phyloP scores from a whole-genome alignment of 2,113 vertebrate species.

The Sinocyclocheilus anophthalmus region DNA sequence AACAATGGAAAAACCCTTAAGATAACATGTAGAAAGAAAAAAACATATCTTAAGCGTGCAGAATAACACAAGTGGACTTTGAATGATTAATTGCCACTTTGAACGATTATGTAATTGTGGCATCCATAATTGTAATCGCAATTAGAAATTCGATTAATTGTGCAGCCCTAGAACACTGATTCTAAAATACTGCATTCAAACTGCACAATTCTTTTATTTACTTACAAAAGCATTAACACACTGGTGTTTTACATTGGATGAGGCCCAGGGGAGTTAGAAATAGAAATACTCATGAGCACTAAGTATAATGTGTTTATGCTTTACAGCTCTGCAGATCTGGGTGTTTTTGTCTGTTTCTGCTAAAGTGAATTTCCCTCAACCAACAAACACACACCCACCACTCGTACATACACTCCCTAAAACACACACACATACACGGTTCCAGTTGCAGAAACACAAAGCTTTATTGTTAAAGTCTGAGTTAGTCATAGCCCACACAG shows the following conservation, averaged over 20 bases:
- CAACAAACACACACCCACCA: slow-evolving; percentile 9
- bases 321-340: background rate
- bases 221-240: background rate
- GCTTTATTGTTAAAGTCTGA: slow-evolving; percentile 49
- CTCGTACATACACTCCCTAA: slow-evolving; percentile 1
- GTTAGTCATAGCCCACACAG: slow-evolving; percentile 33
- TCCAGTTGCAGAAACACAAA: slow-evolving; percentile 49
- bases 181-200: background rate
- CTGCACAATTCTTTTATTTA: background rate
- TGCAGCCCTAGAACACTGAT: background rate
- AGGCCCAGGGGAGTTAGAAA: background rate
- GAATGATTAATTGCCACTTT: too few species aligned
- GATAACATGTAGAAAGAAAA: too few species aligned
- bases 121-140: too few species aligned
- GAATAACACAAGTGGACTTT: too few species aligned
- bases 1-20: too few species aligned
- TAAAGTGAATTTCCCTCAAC: background rate
- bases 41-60: too few species aligned
- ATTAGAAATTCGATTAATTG: too few species aligned
- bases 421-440: slow-evolving; percentile 23
- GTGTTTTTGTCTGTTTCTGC: background rate
- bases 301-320: slow-evolving; percentile 1
- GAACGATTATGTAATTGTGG: too few species aligned
- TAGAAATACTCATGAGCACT: background rate
- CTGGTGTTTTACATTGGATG: background rate